phyloP scores from a whole-genome alignment of 30 jellyfish, hydroid and myxozoan genomes.

The Aurelia aurita region DNA sequence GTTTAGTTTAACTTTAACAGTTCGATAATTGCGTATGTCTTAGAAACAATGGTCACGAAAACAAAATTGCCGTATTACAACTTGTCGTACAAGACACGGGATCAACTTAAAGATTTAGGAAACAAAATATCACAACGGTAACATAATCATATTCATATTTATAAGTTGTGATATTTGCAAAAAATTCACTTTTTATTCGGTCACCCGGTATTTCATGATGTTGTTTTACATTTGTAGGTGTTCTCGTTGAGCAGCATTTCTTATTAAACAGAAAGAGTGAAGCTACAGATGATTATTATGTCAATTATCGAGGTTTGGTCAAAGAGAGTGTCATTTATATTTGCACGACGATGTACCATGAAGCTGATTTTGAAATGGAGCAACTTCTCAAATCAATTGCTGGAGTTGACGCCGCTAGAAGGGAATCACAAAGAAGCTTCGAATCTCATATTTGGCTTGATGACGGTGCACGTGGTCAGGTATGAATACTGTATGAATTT shows the following conservation, averaged over 20 bases:
- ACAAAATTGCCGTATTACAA: too few relatives aligned
- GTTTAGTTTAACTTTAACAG: too few relatives aligned
- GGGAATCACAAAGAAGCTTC: slow-evolving; percentile 69
- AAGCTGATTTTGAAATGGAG: slow-evolving; percentile 97
- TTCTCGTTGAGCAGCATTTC: slow-evolving; percentile 79
- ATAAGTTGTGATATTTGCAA: too few relatives aligned
- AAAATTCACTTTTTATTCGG: too few relatives aligned
- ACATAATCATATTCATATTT: too few relatives aligned
- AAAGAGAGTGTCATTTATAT: slow-evolving; percentile 77
- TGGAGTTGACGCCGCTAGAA: slow-evolving; percentile 85
- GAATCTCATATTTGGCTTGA: slow-evolving; percentile 90
- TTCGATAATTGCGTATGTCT: too few relatives aligned
- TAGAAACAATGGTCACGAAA: too few relatives aligned
- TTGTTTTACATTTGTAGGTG: slow-evolving; percentile 46
- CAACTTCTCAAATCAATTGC: slow-evolving; percentile 90
- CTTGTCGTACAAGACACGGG: too few relatives aligned
- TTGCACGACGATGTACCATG: slow-evolving; percentile 98
- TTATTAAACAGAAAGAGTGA: slow-evolving; percentile 81
- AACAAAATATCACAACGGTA: too few relatives aligned
- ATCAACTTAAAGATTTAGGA: too few relatives aligned
- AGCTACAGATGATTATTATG: slow-evolving; percentile 70
- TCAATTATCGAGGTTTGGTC: slow-evolving; percentile 78
- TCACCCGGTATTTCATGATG: background rate
- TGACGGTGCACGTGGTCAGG: slow-evolving; percentile 92
- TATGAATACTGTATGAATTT: too few relatives aligned